A percentile compares a stretch with the other conserved stretches of the same genome.
These are phyloP conservation scores for Volucella bombylans DNA, from an alignment of 2,888 invertebrate species.

Conservation along the genomic window DNA sequence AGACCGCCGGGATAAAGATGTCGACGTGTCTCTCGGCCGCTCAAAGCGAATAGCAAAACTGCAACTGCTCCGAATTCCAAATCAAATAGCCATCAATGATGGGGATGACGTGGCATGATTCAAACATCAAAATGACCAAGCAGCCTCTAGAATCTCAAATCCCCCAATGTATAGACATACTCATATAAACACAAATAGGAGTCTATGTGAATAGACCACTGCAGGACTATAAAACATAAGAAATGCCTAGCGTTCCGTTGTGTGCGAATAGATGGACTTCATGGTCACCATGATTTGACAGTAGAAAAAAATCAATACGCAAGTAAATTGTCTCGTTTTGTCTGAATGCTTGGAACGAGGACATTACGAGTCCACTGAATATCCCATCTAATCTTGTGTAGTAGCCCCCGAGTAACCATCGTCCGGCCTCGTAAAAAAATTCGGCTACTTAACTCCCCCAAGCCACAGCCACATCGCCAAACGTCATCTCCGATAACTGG, in stretches of 20 bases:
- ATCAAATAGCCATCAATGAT: slow-evolving; percentile 70
- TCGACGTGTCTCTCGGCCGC: slow-evolving; percentile 44
- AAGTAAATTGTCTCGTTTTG: slow-evolving; percentile 71
- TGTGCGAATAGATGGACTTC: slow-evolving; percentile 10
- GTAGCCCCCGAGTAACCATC: slow-evolving; percentile 64
- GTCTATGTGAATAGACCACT: slow-evolving; percentile 10
- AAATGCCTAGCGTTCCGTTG: slow-evolving; percentile 48
- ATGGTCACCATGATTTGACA: not conserved
- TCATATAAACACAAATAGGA: not conserved
- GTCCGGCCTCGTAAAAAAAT: slow-evolving; percentile 52
- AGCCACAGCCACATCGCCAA: not conserved
- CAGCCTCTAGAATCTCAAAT: slow-evolving; percentile 62
- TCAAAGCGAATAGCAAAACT: slow-evolving; percentile 48
- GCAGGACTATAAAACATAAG: slow-evolving; percentile 56
- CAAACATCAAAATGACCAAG: slow-evolving; percentile 60
- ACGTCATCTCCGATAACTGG: not conserved
- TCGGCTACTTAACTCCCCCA: slow-evolving; percentile 47
- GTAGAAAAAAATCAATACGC: slow-evolving; percentile 59
- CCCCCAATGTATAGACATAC: slow-evolving; percentile 26
- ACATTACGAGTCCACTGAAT: slow-evolving; percentile 56
- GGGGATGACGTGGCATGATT: slow-evolving; percentile 67
- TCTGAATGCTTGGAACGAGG: slow-evolving; percentile 39
- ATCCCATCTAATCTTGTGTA: slow-evolving; percentile 69
- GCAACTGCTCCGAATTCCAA: slow-evolving; percentile 67
- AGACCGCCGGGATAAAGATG: not conserved